Percentiles rank a stretch among this genome's conserved stretches.
Evolutionary conservation across 2,113 vertebrate genomes (phyloP).

Genomic region (Petrocephalus microphthalmus): DNA sequence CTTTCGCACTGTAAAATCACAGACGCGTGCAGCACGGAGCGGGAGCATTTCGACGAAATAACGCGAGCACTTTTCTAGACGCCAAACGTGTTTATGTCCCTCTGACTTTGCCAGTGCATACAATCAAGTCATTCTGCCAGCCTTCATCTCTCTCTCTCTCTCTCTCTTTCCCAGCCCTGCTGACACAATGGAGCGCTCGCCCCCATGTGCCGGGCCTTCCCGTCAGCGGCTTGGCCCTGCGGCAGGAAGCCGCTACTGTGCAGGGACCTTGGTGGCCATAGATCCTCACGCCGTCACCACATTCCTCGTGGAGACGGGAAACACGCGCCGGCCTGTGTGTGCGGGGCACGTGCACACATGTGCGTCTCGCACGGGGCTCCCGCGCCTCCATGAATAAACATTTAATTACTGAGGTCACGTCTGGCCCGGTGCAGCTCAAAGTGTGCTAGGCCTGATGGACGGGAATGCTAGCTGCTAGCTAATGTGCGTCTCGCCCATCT

Average conservation of each 20-base stretch:
- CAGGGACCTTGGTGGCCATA: slow-evolving; percentile 1
- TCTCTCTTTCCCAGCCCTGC: neutral
- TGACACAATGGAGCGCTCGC: slow-evolving; percentile 1
- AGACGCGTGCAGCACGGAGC: neutral
- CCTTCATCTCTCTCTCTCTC: neutral
- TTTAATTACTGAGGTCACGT: neutral
- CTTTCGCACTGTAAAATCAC: neutral
- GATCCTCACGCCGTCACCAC: slow-evolving; percentile 11
- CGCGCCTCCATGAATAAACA: neutral
- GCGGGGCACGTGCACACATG: neutral
- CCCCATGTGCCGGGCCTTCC: neutral
- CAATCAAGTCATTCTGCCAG: neutral
- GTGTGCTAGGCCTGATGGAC: neutral
- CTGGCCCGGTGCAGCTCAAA: neutral
- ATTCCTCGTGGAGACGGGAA: slow-evolving; percentile 17
- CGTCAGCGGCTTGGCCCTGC: neutral
- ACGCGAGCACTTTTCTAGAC: neutral
- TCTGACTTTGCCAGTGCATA: neutral
- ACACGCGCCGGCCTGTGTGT: neutral
- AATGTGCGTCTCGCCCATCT: too few relatives aligned
- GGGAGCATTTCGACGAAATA: neutral
- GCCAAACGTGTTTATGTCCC: neutral
- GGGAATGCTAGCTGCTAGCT: neutral
- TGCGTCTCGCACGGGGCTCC: neutral
- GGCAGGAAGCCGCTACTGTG: neutral